Percentiles rank a stretch among this genome's conserved stretches.
These are phyloP conservation scores for Epizoanthus ramosus DNA, from an alignment of 92 coral and sea anemone species.

Conservation along the genomic window DNA sequence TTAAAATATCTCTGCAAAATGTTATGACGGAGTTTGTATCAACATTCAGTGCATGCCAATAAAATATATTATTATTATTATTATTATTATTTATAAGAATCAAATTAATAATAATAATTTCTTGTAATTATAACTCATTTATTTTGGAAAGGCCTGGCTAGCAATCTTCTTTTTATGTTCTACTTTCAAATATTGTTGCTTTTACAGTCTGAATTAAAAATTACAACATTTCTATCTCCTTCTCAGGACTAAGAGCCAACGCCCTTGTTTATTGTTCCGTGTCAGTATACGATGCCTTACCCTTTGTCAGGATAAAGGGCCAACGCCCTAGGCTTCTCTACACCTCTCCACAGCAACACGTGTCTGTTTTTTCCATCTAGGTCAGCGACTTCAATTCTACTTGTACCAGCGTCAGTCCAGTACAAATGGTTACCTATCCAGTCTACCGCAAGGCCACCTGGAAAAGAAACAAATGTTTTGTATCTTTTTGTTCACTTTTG, in stretches of 20 bases:
- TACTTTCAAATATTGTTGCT: too few relatives aligned
- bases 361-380: constrained; percentile 38
- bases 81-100: too few relatives aligned
- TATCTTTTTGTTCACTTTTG: neutral
- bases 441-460: constrained; percentile 48
- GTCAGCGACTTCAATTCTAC: constrained; percentile 40
- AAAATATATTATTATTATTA: too few relatives aligned
- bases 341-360: constrained; percentile 34
- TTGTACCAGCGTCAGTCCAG: constrained; percentile 43
- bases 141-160: too few relatives aligned
- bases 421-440: constrained; percentile 52
- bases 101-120: too few relatives aligned
- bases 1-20: neutral
- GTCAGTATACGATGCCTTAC: constrained; percentile 29
- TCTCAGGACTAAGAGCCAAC: constrained; percentile 37
- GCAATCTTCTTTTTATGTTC: too few relatives aligned
- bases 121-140: too few relatives aligned
- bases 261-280: too few relatives aligned
- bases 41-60: too few relatives aligned
- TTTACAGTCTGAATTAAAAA: too few relatives aligned
- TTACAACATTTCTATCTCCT: constrained; percentile 51
- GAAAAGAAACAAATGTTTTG: neutral
- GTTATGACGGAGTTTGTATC: too few relatives aligned
- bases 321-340: constrained; percentile 62
- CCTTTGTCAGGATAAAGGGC: constrained; percentile 72